These are phyloP conservation scores for Orbicella faveolata DNA, from an alignment of 64 coral and sea anemone species.

Conservation along the genomic window DNA sequence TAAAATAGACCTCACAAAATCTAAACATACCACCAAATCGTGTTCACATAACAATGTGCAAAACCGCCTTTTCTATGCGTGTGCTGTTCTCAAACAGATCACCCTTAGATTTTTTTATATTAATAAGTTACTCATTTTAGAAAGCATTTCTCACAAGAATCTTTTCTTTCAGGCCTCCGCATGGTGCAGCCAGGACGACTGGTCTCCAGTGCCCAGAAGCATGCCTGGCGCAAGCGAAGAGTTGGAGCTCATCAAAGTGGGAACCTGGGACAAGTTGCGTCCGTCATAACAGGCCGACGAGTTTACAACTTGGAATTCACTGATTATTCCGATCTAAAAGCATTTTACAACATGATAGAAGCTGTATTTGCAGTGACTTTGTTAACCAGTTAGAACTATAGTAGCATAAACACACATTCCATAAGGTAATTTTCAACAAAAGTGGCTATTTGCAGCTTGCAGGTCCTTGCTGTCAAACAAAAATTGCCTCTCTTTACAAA, in stretches of 20 bases:
- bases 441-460: too few species aligned
- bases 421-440: too few species aligned
- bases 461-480: too few species aligned
- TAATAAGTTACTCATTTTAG: too few species aligned
- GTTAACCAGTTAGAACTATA: not conserved
- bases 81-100: not conserved
- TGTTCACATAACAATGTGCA: too few species aligned
- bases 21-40: too few species aligned
- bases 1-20: too few species aligned
- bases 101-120: not conserved
- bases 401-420: not conserved
- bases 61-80: too few species aligned
- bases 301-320: constrained; percentile 36
- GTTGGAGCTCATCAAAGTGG: not conserved
- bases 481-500: too few species aligned
- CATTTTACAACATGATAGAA: constrained; percentile 18
- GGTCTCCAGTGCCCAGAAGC: constrained; percentile 13
- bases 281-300: constrained; percentile 13
- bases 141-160: not conserved
- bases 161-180: not conserved
- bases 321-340: not conserved
- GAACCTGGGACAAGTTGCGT: constrained; percentile 38
- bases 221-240: constrained; percentile 6
- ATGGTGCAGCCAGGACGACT: constrained; percentile 19
- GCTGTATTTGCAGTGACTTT: constrained; percentile 26